Percentiles rank a stretch among this genome's conserved stretches.
These are phyloP conservation scores for Drosophila kanapiae DNA, from an alignment of 1,140 invertebrate genomes.

Conservation along the genomic window DNA sequence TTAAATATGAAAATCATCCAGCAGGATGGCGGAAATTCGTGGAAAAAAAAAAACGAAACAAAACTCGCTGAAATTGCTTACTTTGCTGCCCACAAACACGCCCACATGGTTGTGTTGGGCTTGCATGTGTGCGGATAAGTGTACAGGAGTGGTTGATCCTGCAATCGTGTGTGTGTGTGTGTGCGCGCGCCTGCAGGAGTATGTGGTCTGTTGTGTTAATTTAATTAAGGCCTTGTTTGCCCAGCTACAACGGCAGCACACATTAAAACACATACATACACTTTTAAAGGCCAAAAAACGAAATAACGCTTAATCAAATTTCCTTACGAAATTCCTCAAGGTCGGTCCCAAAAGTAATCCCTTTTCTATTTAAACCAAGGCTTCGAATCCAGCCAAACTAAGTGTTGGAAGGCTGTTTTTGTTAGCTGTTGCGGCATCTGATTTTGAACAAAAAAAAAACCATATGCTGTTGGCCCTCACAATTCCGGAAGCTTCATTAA, in stretches of 20 bases:
- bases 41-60: conserved; percentile 27
- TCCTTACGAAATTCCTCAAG: conserved; percentile 19
- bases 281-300: conserved; percentile 33
- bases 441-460: conserved; percentile 55
- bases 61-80: conserved; percentile 64
- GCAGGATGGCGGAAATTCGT: conserved; percentile 32
- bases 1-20: conserved; percentile 73
- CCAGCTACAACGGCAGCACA: conserved; percentile 22
- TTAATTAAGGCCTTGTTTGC: conserved; percentile 67
- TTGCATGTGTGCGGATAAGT: conserved; percentile 8
- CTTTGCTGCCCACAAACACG: conserved; percentile 59
- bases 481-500: conserved; percentile 68
- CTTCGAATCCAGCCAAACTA: conserved; percentile 39
- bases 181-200: conserved; percentile 36
- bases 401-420: conserved; percentile 37
- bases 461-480: conserved; percentile 47
- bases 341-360: conserved; percentile 12
- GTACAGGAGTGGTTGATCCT: conserved; percentile 25
- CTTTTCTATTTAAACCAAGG: conserved; percentile 15
- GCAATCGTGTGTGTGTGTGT: conserved; percentile 17
- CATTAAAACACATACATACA: conserved; percentile 16
- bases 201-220: conserved; percentile 77
- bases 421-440: conserved; percentile 28
- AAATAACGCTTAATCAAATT: conserved; percentile 22
- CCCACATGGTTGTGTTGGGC: conserved; percentile 36